A percentile compares a stretch with the other conserved stretches of the same genome.
These are phyloP conservation scores for Deladenus siricidicola DNA, from an alignment of 2,888 invertebrate genomes.

Conservation along the genomic window DNA sequence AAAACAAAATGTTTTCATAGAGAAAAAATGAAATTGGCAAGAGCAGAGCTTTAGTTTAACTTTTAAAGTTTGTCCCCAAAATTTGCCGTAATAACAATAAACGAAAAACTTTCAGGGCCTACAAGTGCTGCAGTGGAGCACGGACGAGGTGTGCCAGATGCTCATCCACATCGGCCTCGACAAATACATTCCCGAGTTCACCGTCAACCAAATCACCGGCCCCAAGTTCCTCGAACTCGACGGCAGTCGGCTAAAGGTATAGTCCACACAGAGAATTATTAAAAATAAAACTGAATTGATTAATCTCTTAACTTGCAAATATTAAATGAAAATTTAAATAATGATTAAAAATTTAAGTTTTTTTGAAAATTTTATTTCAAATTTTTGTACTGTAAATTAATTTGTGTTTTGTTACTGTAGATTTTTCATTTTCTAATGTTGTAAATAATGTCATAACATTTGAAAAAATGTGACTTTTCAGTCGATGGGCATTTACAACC, in stretches of 20 bases:
- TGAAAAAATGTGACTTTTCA: no score
- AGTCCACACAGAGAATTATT: no score
- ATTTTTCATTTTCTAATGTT: no score
- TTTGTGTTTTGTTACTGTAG: no score
- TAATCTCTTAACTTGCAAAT: not conserved
- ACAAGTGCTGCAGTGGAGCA: slow-evolving; percentile 51
- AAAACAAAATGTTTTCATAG: no score
- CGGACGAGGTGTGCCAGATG: slow-evolving; percentile 50
- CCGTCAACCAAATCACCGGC: slow-evolving; percentile 80
- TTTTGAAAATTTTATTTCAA: slow-evolving; percentile 11
- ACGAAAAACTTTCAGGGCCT: slow-evolving; percentile 40
- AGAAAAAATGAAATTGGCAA: no score
- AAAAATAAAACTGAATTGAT: not conserved
- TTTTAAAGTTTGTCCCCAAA: no score
- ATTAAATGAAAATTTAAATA: not conserved
- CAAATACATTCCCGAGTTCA: slow-evolving; percentile 69
- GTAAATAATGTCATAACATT: no score
- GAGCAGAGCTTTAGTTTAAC: no score
- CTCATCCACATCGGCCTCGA: slow-evolving; percentile 64
- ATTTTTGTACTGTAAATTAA: no score
- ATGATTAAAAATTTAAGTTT: not conserved
- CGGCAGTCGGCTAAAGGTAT: slow-evolving; percentile 76
- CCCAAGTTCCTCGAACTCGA: slow-evolving; percentile 75
- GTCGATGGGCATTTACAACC: slow-evolving; percentile 57
- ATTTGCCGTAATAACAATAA: no score